Base-by-base conservation (phyloP, 2,888 invertebrate species). In the Caprella mutica region DNA sequence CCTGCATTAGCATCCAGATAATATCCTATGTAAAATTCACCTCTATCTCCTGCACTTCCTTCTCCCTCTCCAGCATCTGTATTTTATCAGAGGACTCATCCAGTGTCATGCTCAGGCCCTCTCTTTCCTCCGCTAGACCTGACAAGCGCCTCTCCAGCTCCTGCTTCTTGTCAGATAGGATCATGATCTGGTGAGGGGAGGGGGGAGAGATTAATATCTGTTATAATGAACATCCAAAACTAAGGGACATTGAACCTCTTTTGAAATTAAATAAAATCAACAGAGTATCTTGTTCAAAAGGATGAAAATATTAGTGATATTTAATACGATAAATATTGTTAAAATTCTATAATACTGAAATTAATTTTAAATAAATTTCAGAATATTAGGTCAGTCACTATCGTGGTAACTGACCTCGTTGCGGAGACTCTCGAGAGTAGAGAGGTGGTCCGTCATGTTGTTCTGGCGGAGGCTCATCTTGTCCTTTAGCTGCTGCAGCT, bases 31-130 rank as follows among this genome's bases (percentile, higher is more conserved):
- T 24, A 17, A 4, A 23, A 67, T 72, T 73, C 71, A 83, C 82
- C 79, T 77, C 74, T 66, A 70, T 74, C 70, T 88, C 88, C 75
- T 88, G 86, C 73, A 90, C 88, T 66, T 84, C 79, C 48, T 84
- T 78, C 71, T 86, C 74, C 66, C 74, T 80, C 73, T 94, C 92
- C 67, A 94, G 77, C 68, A 87, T 80, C 67, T 85, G 75, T 68
- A 92, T 88, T 70, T 89, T 80, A 73, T 93, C 91, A 55, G 86
- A 85, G 38, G 91, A 86, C 72, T 93, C 92, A 65, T 94, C 93
- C 57, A 93, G 76, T 59, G 86, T 85, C 52, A 82, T 80, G 52
- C 81, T 78, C 53, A 92, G 76, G 62, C 81, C 80, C 62, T 91
- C 87, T 67, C 90, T 80, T 72, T 94, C 92, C 59, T 83, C 81